Base-by-base conservation (phyloP, 2,888 invertebrate genomes). In the Gastrophysa polygoni region DNA sequence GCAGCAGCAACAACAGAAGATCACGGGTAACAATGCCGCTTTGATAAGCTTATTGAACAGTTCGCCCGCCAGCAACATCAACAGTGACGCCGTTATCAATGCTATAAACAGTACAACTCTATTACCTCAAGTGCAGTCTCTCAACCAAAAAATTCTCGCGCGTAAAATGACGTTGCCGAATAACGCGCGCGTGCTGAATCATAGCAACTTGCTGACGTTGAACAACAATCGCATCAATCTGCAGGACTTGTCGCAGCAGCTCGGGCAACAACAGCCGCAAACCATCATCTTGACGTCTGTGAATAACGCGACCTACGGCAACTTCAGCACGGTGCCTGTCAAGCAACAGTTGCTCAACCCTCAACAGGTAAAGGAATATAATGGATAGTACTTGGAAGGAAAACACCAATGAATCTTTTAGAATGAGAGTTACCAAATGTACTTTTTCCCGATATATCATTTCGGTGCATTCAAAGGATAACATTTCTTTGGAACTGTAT, bases 41-140 rank as follows among this genome's bases (percentile, higher is more conserved):
- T 92, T 92, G 75, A 84, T 91, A 64, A 92, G 91, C 81, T 81
- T 92, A 57, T 80, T 92, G 63, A 92, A 92, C 79, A 91, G 91
- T 75, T 89, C 90, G 21, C 91, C 91, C 44, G 90, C 90, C n/a
- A 84, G 84, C 75, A 80, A 75, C 61, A 71, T 78, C 54, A 81
- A 80, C 61, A 81, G 76, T 62, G 89, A 89, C 61, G 85, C 86
- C 8, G 84, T 84, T 46, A 84, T 85, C 61, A 81, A 81, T 70
- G 79, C 80, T 34, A 79, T 80, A 62, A 80, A 78, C 67, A 80
- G 77, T 71, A 68, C 76, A 10, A 77, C 83, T 17, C 71, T 79
- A 50, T 73, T 77, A 61, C 75, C 78, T 51, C 80, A 79, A 71
- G 72, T 77, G 17, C 76, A 76, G 62, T 68, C 69, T 34, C 60